Base-by-base conservation (phyloP, 2,888 invertebrate genomes). In the Parnassius mnemosyne region DNA sequence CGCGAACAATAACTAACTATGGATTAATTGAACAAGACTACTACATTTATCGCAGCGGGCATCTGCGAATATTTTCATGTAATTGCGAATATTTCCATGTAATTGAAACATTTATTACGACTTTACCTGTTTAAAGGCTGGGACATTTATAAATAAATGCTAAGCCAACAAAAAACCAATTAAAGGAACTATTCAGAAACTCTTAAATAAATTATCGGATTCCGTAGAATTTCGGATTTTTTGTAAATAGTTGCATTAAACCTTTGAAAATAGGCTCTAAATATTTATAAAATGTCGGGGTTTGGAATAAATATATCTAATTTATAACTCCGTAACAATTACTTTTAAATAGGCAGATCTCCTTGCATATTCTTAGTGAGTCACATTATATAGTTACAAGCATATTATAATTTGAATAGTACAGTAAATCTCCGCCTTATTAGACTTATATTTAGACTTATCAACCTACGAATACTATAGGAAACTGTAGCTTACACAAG, bases 31-130 rank as follows among this genome's bases (percentile, higher is more conserved):
- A 49, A 11, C 53, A 43, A 57, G 53, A 43, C 34, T 49, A 49
- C 57, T n/a, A 54, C 43, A 58, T 58, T 62, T 62, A 62, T 62
- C 62, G 9, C 53, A 62, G 57, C 54, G 44, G 60, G 62, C 62
- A 58, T 57, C 57, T 57, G 34, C 41, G 50, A 57, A 62, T 62
- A 58, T 62, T 62, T 62, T 53, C 57, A 57, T 50, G 62, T 62
- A n/a, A 47, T 49, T 25, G 34, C 41, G 53, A 57, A 62, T 62
- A 58, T 62, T 62, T 62, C 57, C 57, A 57, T 50, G 62, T 62
- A 62, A 62, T 62, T 62, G 57, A 57, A 62, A 62, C 62, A 62
- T 62, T 54, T 43, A 62, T 58, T 53, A 58, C 44, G 57, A 49
- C 62, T 50, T 62, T 54, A 54, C 62, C 42, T 53, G 61, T 57